A percentile compares a stretch with the other conserved stretches of the same genome.
These are phyloP conservation scores for Sisyra terminalis DNA, from an alignment of 2,888 invertebrate species.

Conservation along the genomic window DNA sequence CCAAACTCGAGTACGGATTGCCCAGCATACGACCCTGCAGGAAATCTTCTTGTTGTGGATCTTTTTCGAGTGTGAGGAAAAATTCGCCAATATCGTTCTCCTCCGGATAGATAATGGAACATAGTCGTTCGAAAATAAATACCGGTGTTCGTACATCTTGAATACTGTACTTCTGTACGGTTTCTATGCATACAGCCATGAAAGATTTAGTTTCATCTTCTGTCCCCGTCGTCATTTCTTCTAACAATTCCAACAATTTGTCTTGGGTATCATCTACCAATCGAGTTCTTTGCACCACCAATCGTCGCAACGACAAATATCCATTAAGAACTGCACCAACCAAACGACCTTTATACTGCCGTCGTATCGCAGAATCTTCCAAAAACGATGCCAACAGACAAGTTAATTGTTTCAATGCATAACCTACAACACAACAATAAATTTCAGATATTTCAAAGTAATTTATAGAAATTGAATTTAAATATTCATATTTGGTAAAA, in stretches of 20 bases:
- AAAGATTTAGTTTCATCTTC: conserved; percentile 93
- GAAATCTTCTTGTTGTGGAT: conserved; percentile 98
- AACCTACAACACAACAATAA: conserved; percentile 37
- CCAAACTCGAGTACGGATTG: conserved; percentile 90
- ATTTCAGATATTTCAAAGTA: neutral
- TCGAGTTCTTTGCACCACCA: conserved; percentile 88
- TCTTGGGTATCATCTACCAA: conserved; percentile 94
- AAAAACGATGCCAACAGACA: conserved; percentile 78
- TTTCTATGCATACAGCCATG: conserved; percentile 94
- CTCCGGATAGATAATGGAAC: conserved; percentile 94
- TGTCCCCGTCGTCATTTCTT: conserved; percentile 92
- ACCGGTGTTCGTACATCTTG: conserved; percentile 93
- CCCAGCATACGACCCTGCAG: conserved; percentile 94
- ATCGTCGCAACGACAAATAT: conserved; percentile 73
- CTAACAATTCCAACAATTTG: conserved; percentile 77
- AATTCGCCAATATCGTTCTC: conserved; percentile 96
- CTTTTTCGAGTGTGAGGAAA: conserved; percentile 90
- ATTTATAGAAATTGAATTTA: conserved; percentile 3
- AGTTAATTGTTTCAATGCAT: conserved; percentile 77
- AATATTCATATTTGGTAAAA: too few species aligned
- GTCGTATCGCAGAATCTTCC: conserved; percentile 71
- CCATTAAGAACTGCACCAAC: conserved; percentile 87
- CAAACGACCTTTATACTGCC: conserved; percentile 76
- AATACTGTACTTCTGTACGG: conserved; percentile 76
- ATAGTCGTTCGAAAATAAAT: conserved; percentile 92